phyloP scores from a whole-genome alignment of 2,113 vertebrate species.

The Corythaeola cristata region DNA sequence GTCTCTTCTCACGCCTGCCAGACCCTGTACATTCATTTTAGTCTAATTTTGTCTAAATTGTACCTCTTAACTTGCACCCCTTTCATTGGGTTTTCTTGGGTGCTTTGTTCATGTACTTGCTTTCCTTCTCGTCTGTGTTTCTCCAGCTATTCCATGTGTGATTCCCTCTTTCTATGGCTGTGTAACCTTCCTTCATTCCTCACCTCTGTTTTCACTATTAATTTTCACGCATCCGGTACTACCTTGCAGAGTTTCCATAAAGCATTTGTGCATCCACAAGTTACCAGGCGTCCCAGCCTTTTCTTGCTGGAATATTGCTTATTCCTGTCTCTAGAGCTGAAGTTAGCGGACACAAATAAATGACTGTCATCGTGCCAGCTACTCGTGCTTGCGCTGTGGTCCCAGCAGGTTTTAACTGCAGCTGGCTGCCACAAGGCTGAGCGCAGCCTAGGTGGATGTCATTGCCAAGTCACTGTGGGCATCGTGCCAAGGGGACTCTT shows the following conservation, averaged over 20 bases:
- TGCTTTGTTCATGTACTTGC: rapidly evolving
- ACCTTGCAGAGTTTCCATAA: not conserved
- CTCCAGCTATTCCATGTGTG: not conserved
- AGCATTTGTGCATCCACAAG: not conserved
- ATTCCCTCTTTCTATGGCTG: not conserved
- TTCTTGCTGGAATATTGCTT: not conserved
- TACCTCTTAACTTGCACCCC: not conserved
- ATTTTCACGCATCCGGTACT: not conserved
- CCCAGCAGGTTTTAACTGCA: slow-evolving; percentile 48
- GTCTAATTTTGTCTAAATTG: not conserved
- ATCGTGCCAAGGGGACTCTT: not conserved
- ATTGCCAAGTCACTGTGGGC: not conserved
- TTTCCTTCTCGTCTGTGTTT: not conserved
- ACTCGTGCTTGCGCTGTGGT: not conserved
- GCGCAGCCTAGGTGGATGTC: not conserved
- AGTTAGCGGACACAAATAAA: not conserved
- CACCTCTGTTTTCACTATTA: not conserved
- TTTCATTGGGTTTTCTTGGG: not conserved
- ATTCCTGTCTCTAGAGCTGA: not conserved
- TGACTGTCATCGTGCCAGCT: not conserved
- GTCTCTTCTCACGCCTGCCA: not conserved
- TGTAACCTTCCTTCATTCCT: not conserved
- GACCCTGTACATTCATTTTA: not conserved
- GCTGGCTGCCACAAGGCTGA: slow-evolving; percentile 15
- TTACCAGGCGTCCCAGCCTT: no score